Base-by-base conservation (phyloP, 2,113 vertebrate species). In the Hippopotamus amphibius region DNA sequence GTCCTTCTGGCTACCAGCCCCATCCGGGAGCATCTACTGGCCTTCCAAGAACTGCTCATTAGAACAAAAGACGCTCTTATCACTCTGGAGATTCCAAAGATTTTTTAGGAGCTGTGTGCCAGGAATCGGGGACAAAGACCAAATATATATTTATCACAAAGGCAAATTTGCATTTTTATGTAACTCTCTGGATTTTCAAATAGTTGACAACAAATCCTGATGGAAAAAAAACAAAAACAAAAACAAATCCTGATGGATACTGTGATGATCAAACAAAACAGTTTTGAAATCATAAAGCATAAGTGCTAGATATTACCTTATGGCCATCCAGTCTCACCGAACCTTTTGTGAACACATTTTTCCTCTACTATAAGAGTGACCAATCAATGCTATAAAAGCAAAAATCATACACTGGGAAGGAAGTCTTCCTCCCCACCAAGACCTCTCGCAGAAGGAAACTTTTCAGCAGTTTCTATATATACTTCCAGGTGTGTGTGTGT, bases 101-200 rank as follows among this genome's bases (percentile, higher is more conserved):
- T 46, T 48, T 63, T 83, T 83, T 48, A 65, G 59, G 16, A 63
- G 59, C 81, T 48, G 28, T 66, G 61, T 50, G 46, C 63, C 63
- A n/a, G 46, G 28, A 85, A 48, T 33, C 43, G 10, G 30, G 43
- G 61, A 85, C 61, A 66, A 48, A 66, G 55, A 66, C 61, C 28
- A 66, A 66, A 85, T 7, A 66, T 15, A 8, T n/a, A 3, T 66
- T 50, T 85, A 50, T 68, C 46, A 66, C 46, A 89, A 53, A 43
- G 81, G 50, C 43, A 77, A 77, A 53, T 43, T 43, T 59, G 24
- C 46, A 66, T 50, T 57, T 90, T 53, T 26, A 1, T 46, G 14
- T 59, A 93, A 87, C 19, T 21, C 22, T 55, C 79, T 90, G 68
- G 37, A n/a, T 83, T 66, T 95, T 95, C 50, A 68, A 68, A 21